Evolutionary conservation across 2,888 invertebrate species (phyloP).

Genomic region (Metalampra italica): DNA sequence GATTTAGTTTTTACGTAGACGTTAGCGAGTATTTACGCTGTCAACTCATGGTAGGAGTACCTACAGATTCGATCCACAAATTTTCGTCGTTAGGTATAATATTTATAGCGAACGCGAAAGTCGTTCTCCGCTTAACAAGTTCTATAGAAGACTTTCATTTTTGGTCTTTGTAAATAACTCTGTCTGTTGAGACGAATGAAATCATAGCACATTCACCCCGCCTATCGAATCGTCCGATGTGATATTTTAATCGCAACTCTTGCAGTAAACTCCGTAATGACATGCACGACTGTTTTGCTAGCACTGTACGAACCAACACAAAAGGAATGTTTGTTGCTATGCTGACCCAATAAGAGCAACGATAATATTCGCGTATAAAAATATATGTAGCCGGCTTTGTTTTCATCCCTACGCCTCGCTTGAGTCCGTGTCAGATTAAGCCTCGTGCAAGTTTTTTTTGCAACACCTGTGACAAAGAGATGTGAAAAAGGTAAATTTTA

Average conservation of each 20-base stretch:
- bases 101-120: too few relatives aligned
- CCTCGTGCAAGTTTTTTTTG: conserved; percentile 42
- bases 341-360: conserved; percentile 15
- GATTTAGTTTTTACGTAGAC: too few relatives aligned
- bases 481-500: conserved; percentile 25
- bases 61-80: too few relatives aligned
- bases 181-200: too few relatives aligned
- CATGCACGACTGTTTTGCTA: conserved; percentile 10
- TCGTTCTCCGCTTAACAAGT: too few relatives aligned
- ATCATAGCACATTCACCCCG: too few relatives aligned
- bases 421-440: conserved; percentile 47
- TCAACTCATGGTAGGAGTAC: too few relatives aligned
- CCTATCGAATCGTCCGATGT: conserved; percentile 7
- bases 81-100: too few relatives aligned
- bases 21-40: too few relatives aligned
- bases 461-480: conserved; percentile 41
- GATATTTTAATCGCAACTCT: conserved; percentile 22
- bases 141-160: too few relatives aligned
- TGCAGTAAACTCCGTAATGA: too few relatives aligned
- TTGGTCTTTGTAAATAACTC: too few relatives aligned
- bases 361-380: conserved; percentile 16
- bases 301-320: conserved; percentile 17
- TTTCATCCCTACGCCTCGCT: conserved; percentile 31
- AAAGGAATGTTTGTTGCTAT: conserved; percentile 13
- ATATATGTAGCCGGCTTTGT: conserved; percentile 13